Percentiles rank a stretch among this genome's conserved stretches.
phyloP scores from a whole-genome alignment of 2,113 vertebrate species.

The Lipophrys pholis region DNA sequence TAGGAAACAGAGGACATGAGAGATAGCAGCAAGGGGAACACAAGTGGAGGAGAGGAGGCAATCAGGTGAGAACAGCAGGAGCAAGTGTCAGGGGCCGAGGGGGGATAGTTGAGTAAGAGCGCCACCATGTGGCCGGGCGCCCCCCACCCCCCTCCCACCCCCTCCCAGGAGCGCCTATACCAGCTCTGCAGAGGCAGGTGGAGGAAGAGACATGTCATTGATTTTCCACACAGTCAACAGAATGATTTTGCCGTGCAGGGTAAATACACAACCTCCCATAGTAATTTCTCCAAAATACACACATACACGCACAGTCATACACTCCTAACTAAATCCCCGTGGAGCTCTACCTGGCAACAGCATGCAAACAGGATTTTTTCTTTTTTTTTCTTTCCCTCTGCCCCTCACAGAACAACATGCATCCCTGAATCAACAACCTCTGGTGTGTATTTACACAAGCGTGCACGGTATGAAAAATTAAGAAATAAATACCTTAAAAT shows the following conservation, averaged over 20 bases:
- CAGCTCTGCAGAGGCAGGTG: slow-evolving; percentile 32
- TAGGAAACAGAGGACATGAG: slow-evolving; percentile 64
- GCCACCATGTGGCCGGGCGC: slow-evolving; percentile 74
- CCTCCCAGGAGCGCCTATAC: neutral
- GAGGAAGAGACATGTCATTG: slow-evolving; percentile 55
- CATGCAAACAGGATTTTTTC: slow-evolving; percentile 55
- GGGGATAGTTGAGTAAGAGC: slow-evolving; percentile 69
- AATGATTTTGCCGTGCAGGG: slow-evolving; percentile 65
- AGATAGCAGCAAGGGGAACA: slow-evolving; percentile 46
- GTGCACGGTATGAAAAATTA: neutral
- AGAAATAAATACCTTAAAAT: slow-evolving; percentile 4
- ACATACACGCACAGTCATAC: slow-evolving; percentile 42
- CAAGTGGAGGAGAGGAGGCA: slow-evolving; percentile 43
- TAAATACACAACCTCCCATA: slow-evolving; percentile 64
- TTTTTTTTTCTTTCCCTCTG: neutral
- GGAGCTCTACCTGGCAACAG: slow-evolving; percentile 68
- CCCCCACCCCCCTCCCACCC: neutral
- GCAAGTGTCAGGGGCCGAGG: slow-evolving; percentile 6
- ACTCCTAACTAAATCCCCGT: slow-evolving; percentile 51
- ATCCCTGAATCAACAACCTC: slow-evolving; percentile 14
- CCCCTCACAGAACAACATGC: slow-evolving; percentile 47
- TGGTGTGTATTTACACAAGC: slow-evolving; percentile 4
- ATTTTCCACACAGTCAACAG: slow-evolving; percentile 75
- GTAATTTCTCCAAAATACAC: slow-evolving; percentile 66
- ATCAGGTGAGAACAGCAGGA: slow-evolving; percentile 70